phyloP scores from a whole-genome alignment of 2,888 invertebrate species.

The Artemia sp. region DNA sequence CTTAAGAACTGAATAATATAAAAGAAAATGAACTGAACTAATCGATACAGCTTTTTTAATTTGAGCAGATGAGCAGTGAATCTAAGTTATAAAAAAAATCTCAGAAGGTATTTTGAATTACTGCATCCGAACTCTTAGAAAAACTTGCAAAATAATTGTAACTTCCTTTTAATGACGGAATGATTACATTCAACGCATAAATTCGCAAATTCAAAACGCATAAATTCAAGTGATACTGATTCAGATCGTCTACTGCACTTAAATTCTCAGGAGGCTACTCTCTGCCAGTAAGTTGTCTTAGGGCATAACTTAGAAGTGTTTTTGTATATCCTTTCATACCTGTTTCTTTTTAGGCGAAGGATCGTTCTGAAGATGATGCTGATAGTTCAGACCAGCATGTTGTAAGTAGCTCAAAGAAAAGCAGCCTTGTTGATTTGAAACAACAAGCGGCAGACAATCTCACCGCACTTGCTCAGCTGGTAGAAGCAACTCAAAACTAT shows the following conservation, averaged over 20 bases:
- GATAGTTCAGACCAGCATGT: not conserved
- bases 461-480: not conserved
- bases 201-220: constrained; percentile 17
- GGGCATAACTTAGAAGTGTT: too few species aligned
- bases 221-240: not conserved
- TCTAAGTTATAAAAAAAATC: constrained; percentile 3
- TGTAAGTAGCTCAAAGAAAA: not conserved
- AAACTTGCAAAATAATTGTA: not conserved
- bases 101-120: not conserved
- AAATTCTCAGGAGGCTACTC: too few species aligned
- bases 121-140: too few species aligned
- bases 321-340: too few species aligned
- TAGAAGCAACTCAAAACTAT: not conserved
- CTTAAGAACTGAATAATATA: too few species aligned
- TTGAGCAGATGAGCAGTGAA: not conserved
- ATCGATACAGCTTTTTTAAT: not conserved
- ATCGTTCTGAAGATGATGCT: not conserved
- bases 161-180: constrained; percentile 3
- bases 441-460: constrained; percentile 10
- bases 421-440: constrained; percentile 4
- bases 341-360: not conserved
- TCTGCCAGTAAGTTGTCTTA: too few species aligned
- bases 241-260: too few species aligned
- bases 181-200: not conserved
- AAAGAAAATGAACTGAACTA: not conserved